phyloP scores from a whole-genome alignment of 2,797 vertebrate genomes.

The Poeciliopsis presidionis region DNA sequence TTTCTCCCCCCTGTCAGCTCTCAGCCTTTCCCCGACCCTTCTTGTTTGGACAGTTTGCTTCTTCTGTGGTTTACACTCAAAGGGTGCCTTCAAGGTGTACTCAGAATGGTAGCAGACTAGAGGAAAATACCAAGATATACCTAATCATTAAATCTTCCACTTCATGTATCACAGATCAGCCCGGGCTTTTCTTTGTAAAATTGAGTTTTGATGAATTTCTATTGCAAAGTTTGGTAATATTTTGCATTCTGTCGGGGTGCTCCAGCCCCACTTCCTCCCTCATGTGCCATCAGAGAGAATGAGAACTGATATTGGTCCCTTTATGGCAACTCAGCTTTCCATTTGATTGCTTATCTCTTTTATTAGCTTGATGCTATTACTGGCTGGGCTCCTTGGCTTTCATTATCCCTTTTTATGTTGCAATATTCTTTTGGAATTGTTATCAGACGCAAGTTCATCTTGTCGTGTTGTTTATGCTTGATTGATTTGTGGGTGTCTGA shows the following conservation, averaged over 20 bases:
- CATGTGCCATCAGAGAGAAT: slow-evolving; percentile 60
- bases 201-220: slow-evolving; percentile 69
- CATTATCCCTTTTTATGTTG: slow-evolving; percentile 75
- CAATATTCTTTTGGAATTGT: slow-evolving; percentile 73
- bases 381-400: slow-evolving; percentile 71
- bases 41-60: slow-evolving; percentile 22
- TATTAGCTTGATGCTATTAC: slow-evolving; percentile 79
- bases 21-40: slow-evolving; percentile 19
- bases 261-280: slow-evolving; percentile 33
- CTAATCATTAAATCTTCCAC: neutral
- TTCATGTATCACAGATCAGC: neutral
- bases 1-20: slow-evolving; percentile 31
- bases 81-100: neutral
- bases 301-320: slow-evolving; percentile 71
- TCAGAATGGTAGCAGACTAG: neutral
- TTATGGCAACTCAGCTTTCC: slow-evolving; percentile 71
- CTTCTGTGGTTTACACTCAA: neutral
- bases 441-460: slow-evolving; percentile 70
- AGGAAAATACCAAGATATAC: neutral
- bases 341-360: slow-evolving; percentile 81
- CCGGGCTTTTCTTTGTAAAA: slow-evolving; percentile 25
- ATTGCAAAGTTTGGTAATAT: slow-evolving; percentile 56
- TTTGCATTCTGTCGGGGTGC: slow-evolving; percentile 58
- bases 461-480: slow-evolving; percentile 71
- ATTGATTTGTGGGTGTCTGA: slow-evolving; percentile 75